Evolutionary conservation across 1,140 invertebrate species (phyloP).

Genomic region (Apis dorsata): DNA sequence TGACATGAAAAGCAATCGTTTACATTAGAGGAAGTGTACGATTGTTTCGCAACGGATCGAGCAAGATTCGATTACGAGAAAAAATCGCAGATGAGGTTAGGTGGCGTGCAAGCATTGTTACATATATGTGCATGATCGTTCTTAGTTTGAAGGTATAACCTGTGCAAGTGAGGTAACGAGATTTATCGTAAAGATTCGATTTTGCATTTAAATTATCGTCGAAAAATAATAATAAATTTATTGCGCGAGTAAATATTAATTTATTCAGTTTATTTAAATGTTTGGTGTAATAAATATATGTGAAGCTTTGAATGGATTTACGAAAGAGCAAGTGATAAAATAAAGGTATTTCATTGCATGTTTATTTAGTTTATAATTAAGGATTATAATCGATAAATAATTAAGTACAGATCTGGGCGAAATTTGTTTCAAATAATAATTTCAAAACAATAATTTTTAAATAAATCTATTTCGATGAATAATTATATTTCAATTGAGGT

Average conservation of each 20-base stretch:
- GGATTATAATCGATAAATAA: not conserved
- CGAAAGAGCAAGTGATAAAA: not conserved
- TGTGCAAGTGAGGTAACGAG: too few species aligned
- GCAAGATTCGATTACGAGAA: not conserved
- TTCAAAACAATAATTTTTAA: too few species aligned
- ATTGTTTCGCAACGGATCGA: slow-evolving; percentile 26
- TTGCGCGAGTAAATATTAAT: too few species aligned
- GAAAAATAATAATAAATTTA: too few species aligned
- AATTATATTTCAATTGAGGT: too few species aligned
- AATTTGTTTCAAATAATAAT: too few species aligned
- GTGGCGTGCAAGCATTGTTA: not conserved
- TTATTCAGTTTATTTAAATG: too few species aligned
- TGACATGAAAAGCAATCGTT: slow-evolving; percentile 14
- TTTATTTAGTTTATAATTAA: not conserved
- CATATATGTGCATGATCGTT: not conserved
- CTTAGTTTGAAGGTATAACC: too few species aligned
- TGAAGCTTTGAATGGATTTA: not conserved
- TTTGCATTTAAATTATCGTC: too few species aligned
- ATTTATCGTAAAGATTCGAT: too few species aligned
- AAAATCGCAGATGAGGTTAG: not conserved
- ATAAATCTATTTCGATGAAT: too few species aligned
- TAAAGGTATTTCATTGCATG: not conserved
- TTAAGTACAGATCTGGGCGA: not conserved
- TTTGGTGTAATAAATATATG: too few species aligned
- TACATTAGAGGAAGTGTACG: not conserved